Percentiles rank a stretch among this genome's conserved stretches.
These are phyloP conservation scores for Girardinus metallicus DNA, from an alignment of 2,797 vertebrate genomes.

Conservation along the genomic window DNA sequence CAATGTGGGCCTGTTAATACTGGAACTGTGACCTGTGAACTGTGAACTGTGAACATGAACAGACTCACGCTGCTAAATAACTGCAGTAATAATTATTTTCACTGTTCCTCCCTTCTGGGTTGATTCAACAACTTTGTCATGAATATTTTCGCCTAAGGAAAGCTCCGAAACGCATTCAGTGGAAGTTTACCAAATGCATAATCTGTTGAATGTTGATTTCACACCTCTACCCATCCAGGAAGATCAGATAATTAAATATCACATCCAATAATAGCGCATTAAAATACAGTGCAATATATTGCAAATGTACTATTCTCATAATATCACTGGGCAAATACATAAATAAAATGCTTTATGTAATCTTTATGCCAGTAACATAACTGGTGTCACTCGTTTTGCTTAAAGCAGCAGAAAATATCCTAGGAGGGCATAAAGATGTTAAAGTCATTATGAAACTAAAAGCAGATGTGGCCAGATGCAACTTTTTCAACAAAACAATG, in stretches of 20 bases:
- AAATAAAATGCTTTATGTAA: background rate
- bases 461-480: background rate
- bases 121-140: background rate
- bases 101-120: background rate
- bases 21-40: background rate
- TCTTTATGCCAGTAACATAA: background rate
- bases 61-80: background rate
- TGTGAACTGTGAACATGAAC: background rate
- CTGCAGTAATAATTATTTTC: background rate
- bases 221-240: background rate
- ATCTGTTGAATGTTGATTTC: background rate
- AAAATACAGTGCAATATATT: background rate
- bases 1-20: background rate
- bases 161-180: background rate
- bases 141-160: background rate
- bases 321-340: background rate
- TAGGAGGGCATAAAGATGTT: background rate
- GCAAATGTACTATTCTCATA: background rate
- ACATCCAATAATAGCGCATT: background rate
- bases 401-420: background rate
- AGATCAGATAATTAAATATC: background rate
- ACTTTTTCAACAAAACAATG: background rate
- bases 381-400: background rate
- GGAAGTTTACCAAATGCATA: background rate
- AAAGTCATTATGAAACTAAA: too few species aligned